Base-by-base conservation (phyloP, 1,140 invertebrate species). In the Drosophila kanapiae region DNA sequence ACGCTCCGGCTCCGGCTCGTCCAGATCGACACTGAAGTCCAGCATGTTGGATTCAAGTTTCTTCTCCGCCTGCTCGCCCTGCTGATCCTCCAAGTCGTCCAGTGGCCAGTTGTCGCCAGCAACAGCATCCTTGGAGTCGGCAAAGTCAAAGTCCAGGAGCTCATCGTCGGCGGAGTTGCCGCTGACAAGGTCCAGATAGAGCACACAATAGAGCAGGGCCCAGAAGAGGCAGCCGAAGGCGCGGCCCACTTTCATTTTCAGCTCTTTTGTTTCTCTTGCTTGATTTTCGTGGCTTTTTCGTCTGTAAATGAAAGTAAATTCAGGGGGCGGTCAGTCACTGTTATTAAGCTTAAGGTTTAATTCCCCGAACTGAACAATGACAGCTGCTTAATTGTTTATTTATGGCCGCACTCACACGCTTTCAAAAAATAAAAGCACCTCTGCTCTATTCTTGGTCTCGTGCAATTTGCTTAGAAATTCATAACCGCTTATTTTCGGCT, bases 161-260 rank as follows among this genome's bases (percentile, higher is more conserved):
- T 92, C 91, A 48, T 88, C 87, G 38, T 78, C 69, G 18, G 42
- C 72, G 42, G 58, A 68, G 9, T 61, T 79, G 13, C 56, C 83
- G 16, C 67, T 79, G 64, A 80, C 74, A 40, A 87, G 45, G 38
- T 92, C 71, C 63, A 88, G 48, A 69, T 91, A 88, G 4, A 92
- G 67, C 58, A 91, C 84, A 77, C 91, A 92, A 64, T 88, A 91
- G 61, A 92, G 79, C 35, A 83, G 56, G 40, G 91, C 87, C 91
- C 86, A 92, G 70, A 81, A 90, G 48, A 91, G 83, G 72, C 79
- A 90, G 23, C 78, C 59, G 14, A 90, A 75, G 53, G 78, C 80
- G 59, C 78, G 61, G 45, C 71, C 61, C 59, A 80, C 78, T 85
- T 90, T 91, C 91, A 92, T 92, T 90, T 90, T 90, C 48, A 38